Conservation (phyloP, 2,888 invertebrate genomes). For the Nomada flava region DNA sequence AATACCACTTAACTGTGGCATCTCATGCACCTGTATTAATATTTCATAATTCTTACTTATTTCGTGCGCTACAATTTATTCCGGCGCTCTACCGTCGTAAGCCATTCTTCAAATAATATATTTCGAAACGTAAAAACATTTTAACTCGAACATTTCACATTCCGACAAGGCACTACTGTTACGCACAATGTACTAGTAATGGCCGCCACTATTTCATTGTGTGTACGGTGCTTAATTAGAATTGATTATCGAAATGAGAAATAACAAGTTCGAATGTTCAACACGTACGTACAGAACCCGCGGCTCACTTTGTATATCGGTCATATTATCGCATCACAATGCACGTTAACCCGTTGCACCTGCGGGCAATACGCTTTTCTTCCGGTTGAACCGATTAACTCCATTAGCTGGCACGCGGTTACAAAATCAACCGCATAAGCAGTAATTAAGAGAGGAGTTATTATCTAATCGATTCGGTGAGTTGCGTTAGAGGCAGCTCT, state of each 20-base stretch:
- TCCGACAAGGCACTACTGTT: no score
- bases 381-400: conserved; percentile 17
- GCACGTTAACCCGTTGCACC: conserved; percentile 3
- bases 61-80: no score
- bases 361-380: conserved; percentile 10
- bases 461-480: conserved; percentile 34
- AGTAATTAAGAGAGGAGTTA: conserved; percentile 25
- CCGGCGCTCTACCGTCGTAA: no score
- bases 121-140: background rate
- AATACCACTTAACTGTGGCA: no score
- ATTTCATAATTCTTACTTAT: no score
- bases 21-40: no score
- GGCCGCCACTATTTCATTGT: background rate
- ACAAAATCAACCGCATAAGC: conserved; percentile 26
- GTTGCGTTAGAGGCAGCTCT: conserved; percentile 1
- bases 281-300: no score
- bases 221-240: conserved; percentile 8
- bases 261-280: background rate
- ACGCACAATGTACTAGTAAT: background rate
- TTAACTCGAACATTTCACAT: background rate
- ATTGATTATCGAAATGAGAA: background rate
- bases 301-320: background rate
- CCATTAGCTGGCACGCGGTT: background rate
- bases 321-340: background rate
- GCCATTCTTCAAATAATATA: no score